phyloP scores from a whole-genome alignment of 2,113 vertebrate species.

The Tichodroma muraria region DNA sequence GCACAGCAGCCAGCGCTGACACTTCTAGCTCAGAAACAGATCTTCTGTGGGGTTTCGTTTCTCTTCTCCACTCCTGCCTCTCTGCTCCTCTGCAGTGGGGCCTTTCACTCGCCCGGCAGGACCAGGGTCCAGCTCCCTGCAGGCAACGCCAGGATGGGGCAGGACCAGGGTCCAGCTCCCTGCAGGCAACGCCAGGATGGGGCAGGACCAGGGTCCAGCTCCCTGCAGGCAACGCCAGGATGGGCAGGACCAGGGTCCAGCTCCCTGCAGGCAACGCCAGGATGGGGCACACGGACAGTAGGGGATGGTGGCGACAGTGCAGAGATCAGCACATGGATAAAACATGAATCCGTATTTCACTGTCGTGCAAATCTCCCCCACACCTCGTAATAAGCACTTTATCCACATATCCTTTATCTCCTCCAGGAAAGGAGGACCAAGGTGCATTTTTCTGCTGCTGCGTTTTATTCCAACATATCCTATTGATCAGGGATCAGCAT shows the following conservation, averaged over 20 bases:
- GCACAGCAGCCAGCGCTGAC: neutral
- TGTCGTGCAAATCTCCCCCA: neutral
- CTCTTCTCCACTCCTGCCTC: neutral
- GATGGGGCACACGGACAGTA: neutral
- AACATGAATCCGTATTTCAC: neutral
- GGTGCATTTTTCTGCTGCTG: neutral
- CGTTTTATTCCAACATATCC: neutral
- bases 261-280: neutral
- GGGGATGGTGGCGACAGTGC: neutral
- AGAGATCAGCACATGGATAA: neutral
- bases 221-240: neutral
- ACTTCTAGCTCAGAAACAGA: neutral
- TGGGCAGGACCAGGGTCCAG: rapidly evolving
- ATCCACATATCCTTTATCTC: neutral
- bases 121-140: neutral
- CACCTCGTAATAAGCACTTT: neutral
- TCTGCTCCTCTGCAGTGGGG: neutral
- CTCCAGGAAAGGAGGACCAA: neutral
- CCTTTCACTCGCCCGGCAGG: rapidly evolving
- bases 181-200: neutral
- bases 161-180: neutral
- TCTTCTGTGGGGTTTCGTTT: neutral
- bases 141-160: neutral
- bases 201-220: rapidly evolving
- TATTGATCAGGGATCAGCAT: neutral